These are phyloP conservation scores for Ahaetulla prasina DNA, from an alignment of 2,113 vertebrate species.

Conservation along the genomic window DNA sequence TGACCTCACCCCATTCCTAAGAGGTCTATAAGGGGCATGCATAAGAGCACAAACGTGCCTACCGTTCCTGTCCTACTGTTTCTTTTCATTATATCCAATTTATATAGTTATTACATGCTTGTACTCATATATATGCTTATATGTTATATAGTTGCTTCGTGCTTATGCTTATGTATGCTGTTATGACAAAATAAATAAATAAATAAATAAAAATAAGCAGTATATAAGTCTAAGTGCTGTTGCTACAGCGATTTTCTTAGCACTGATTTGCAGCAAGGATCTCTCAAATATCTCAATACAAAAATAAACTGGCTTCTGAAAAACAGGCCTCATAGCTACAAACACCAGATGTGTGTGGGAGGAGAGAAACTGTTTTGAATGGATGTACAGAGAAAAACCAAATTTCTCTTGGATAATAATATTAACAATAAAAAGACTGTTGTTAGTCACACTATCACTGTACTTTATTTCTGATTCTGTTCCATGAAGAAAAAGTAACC, in stretches of 20 bases:
- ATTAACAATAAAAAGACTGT: not conserved
- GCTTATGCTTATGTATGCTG: too few species aligned
- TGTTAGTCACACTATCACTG: not conserved
- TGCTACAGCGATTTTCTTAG: not conserved
- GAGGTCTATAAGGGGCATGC: too few species aligned
- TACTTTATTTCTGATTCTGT: not conserved
- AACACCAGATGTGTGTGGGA: slow-evolving; percentile 22
- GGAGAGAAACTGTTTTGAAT: slow-evolving; percentile 12
- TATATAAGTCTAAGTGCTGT: too few species aligned
- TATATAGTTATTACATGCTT: too few species aligned
- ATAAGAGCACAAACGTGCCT: too few species aligned
- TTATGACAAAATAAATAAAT: too few species aligned
- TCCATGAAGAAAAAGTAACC: not conserved
- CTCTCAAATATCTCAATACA: not conserved
- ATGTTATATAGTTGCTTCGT: too few species aligned
- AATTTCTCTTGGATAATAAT: not conserved
- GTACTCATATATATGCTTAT: too few species aligned
- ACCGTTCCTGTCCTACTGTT: too few species aligned
- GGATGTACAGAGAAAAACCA: not conserved
- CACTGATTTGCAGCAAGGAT: not conserved
- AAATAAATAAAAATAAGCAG: too few species aligned
- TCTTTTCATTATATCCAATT: too few species aligned
- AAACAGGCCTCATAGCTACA: not conserved
- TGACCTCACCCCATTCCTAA: too few species aligned
- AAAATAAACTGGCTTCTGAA: not conserved